Evolutionary conservation across 2,797 vertebrate species (phyloP).

Genomic region (Carduelis carduelis): DNA sequence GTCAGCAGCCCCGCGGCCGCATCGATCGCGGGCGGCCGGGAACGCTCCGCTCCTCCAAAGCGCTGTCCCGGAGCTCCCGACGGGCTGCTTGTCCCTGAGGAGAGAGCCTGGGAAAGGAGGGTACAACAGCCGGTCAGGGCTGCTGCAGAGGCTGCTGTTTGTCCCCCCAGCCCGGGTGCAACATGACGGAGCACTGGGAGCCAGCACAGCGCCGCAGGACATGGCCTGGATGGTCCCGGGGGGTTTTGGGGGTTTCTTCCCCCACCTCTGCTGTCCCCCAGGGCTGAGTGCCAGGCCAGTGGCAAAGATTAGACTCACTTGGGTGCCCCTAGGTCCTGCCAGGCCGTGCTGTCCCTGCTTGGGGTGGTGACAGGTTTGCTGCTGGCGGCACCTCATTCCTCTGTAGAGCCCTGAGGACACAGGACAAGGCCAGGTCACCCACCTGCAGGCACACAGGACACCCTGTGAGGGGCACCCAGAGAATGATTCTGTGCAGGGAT

Average conservation of each 20-base stretch:
- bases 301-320: background rate
- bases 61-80: background rate
- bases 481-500: background rate
- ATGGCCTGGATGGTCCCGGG: accelerated
- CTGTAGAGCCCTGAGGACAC: background rate
- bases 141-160: background rate
- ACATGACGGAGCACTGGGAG: background rate
- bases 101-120: background rate
- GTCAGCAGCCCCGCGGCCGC: constrained; percentile 3
- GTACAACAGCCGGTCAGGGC: background rate
- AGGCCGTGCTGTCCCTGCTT: background rate
- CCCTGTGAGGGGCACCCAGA: background rate
- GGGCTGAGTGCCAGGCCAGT: accelerated
- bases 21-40: background rate
- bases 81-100: background rate
- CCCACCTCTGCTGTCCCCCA: background rate
- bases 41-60: background rate
- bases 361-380: background rate
- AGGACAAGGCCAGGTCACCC: background rate
- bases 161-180: background rate
- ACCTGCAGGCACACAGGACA: background rate
- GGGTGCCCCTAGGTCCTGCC: background rate
- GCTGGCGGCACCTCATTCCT: background rate
- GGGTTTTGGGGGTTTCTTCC: accelerated
- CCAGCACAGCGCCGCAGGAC: accelerated